Evolutionary conservation across 2,797 vertebrate species (phyloP).

Genomic region (Bradypodion ventrale): DNA sequence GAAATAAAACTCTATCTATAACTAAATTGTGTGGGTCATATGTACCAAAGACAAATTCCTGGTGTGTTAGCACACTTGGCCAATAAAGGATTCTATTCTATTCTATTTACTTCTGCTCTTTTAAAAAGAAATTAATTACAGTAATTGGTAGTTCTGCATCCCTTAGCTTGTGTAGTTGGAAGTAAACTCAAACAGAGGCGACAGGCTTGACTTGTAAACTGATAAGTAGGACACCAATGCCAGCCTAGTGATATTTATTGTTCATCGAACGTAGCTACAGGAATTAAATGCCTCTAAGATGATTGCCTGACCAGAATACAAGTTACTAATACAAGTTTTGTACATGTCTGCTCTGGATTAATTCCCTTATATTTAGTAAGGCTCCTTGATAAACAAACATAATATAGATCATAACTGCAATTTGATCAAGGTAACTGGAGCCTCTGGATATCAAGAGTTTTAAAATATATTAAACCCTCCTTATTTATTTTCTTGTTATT

Average conservation of each 20-base stretch:
- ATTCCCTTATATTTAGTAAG: not conserved
- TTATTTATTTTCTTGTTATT: not conserved
- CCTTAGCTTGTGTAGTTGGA: not conserved
- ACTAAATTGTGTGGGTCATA: too few species aligned
- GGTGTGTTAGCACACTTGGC: too few species aligned
- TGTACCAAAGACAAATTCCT: too few species aligned
- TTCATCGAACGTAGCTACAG: not conserved
- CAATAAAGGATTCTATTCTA: too few species aligned
- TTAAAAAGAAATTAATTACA: conserved; percentile 34
- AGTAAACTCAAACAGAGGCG: not conserved
- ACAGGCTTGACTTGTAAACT: not conserved
- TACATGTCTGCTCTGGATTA: not conserved
- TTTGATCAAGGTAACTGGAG: not conserved
- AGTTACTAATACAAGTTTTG: not conserved
- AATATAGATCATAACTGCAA: not conserved
- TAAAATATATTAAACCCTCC: not conserved
- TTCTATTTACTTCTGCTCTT: too few species aligned
- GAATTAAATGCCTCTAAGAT: not conserved
- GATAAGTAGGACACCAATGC: not conserved
- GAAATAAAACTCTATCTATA: too few species aligned
- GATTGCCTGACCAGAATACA: too few species aligned
- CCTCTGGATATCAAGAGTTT: not conserved
- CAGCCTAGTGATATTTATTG: not conserved
- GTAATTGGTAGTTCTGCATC: conserved; percentile 28
- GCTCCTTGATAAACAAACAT: not conserved